Base-by-base conservation (phyloP, 2,888 invertebrate species). In the Leptopilina drosophilae region DNA sequence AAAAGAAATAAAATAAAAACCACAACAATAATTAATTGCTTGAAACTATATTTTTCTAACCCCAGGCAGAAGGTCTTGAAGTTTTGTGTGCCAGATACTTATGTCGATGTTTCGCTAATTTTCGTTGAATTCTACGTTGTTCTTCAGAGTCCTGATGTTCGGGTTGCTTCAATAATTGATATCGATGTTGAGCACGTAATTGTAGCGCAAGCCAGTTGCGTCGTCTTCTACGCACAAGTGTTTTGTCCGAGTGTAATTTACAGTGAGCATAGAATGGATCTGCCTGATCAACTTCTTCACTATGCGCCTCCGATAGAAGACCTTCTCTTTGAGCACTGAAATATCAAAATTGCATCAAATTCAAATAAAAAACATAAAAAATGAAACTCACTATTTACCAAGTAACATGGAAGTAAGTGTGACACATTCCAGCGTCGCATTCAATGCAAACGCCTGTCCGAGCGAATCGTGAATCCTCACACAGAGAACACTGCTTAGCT, bases 231-330 rank as follows among this genome's bases (percentile, higher is more conserved):
- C 96, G 95, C 62, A 97, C 95, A 81, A 96, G 94, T 5, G 96
- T 94, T 92, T 98, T 98, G 89, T 99, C 98, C 0, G 98, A 98
- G 92, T 99, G 99, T 69, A 98, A 93, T 91, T 96, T 97, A 91
- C 99, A 99, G 90, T 99, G 98, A 0, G 98, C 99, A 92, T 98
- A 99, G 91, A 98, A 99, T 0, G 99, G 99, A 93, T 99, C 99
- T 0, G 98, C 98, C 87, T 97, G 97, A 87, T 97, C 97, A 0
- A 95, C 96, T 90, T 97, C 97, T 88, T 97, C 97, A 0, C 96
- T 95, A 90, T 97, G 97, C 0, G 98, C 97, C 92, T 99, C 98
- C 0, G 98, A 98, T 73, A 99, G 92, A 76, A 98, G 93, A 0
- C 99, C 99, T 87, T 98, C 97, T 53, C 97, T 95, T 92, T 99